These are phyloP conservation scores for Julus scanicus DNA, from an alignment of 2,888 invertebrate genomes.

Conservation along the genomic window DNA sequence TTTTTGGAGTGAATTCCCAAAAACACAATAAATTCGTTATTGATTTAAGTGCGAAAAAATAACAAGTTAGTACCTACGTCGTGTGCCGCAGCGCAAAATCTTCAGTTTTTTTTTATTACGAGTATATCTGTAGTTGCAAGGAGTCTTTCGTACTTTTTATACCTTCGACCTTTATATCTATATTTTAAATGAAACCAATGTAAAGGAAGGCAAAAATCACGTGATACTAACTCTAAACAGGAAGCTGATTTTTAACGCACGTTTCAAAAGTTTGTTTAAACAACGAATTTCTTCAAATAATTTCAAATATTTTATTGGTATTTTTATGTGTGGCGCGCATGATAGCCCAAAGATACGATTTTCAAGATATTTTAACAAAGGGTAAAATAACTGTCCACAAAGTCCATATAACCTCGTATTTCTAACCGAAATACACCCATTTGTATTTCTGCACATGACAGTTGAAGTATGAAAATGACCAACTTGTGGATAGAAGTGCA, in stretches of 20 bases:
- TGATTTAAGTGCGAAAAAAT: not conserved
- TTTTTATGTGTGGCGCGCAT: no score
- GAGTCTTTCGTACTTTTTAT: not conserved
- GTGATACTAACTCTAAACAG: not conserved
- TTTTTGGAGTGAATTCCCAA: constrained; percentile 52
- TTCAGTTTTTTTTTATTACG: not conserved
- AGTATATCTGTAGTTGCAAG: not conserved
- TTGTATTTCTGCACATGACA: not conserved
- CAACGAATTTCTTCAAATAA: not conserved
- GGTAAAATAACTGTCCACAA: not conserved
- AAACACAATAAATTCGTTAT: not conserved
- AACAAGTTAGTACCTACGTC: not conserved
- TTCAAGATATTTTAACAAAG: not conserved
- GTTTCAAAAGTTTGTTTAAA: not conserved
- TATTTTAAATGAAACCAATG: not conserved
- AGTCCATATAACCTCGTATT: not conserved
- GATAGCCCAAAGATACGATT: not conserved
- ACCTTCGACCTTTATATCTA: not conserved
- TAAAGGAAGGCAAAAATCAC: not conserved
- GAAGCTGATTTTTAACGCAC: not conserved
- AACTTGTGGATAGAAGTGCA: not conserved
- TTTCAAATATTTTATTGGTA: no score
- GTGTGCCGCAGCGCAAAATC: not conserved
- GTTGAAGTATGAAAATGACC: not conserved
- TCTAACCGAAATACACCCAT: not conserved